Evolutionary conservation across 2,888 invertebrate genomes (phyloP), one percentile per base, ranked within the genome.

Genomic region (Branchellion lobata): DNA sequence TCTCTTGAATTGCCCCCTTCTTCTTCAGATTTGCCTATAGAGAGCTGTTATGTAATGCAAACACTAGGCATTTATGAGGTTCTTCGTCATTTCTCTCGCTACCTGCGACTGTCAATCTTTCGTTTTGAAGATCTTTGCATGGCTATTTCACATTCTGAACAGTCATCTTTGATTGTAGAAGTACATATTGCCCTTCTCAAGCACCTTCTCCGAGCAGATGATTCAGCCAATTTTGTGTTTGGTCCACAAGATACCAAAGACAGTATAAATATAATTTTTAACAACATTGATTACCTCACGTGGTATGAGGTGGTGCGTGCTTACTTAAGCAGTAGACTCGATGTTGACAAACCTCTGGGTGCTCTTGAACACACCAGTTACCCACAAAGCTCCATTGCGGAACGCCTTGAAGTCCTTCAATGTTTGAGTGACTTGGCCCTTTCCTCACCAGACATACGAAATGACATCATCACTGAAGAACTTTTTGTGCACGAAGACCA

Each of bases 41-140:
- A 61, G 1, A 36, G 33, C n/a, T 3, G 36, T 18, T 3, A 51
- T n/a, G 34, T 77, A 29, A 77, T 77, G 77, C 77, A 57, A 73
- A 79, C 81, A 3, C 21, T 83, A 8, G 77, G 80, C 21, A 81
- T 99, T 81, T 99, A 98, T 89, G 98, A 99, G 90, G 94, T 97
- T 18, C 88, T 98, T 78, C 90, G 96, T 83, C 94, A 95, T 86
- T 99, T 97, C 88, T 91, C 95, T 84, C 86, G 86, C 79, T 87
- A 95, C 84, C 93, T 98, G 40, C 91, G 97, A 81, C 89, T 99
- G 72, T 96, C 97, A 40, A 96, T 96, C 21, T 98, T 90, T 85
- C 92, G 95, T 81, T 92, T 98, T 86, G 99, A 99, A 90, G 98
- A 99, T 88, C 94, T 99, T 86, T 96, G 96, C 90, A 94, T 95